Evolutionary conservation across 1,140 invertebrate genomes (phyloP).

Genomic region (Aculops lycopersici): DNA sequence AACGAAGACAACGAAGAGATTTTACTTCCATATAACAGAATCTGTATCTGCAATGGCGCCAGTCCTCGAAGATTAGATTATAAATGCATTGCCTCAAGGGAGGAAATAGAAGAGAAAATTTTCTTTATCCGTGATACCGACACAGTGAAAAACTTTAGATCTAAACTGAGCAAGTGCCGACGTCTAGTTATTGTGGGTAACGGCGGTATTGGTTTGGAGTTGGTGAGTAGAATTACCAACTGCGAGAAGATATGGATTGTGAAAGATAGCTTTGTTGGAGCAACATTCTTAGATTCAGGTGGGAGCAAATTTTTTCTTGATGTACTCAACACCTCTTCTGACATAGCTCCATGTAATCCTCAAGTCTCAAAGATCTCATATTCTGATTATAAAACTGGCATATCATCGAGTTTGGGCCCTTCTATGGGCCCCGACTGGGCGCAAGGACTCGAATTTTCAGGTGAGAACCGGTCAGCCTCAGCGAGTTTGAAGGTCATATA

Average conservation of each 20-base stretch:
- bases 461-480: slow-evolving; percentile 14
- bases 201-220: slow-evolving; percentile 84
- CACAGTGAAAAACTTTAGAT: slow-evolving; percentile 42
- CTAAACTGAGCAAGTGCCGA: slow-evolving; percentile 27
- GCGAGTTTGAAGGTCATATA: slow-evolving; percentile 26
- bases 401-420: slow-evolving; percentile 23
- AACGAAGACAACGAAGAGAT: slow-evolving; percentile 10
- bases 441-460: slow-evolving; percentile 27
- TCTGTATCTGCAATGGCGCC: slow-evolving; percentile 68
- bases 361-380: slow-evolving; percentile 3
- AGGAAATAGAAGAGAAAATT: slow-evolving; percentile 25
- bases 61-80: slow-evolving; percentile 25
- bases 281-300: slow-evolving; percentile 76
- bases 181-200: slow-evolving; percentile 62
- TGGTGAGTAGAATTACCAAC: slow-evolving; percentile 50
- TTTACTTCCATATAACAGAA: slow-evolving; percentile 41
- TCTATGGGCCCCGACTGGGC: slow-evolving; percentile 88
- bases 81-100: slow-evolving; percentile 13
- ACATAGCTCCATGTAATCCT: background rate
- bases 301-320: slow-evolving; percentile 57
- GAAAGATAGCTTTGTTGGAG: slow-evolving; percentile 60
- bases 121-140: slow-evolving; percentile 80
- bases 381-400: slow-evolving; percentile 7
- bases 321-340: background rate
- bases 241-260: slow-evolving; percentile 70